Conservation (phyloP, 1,140 invertebrate genomes). For the Lordiphosa stackelbergi region DNA sequence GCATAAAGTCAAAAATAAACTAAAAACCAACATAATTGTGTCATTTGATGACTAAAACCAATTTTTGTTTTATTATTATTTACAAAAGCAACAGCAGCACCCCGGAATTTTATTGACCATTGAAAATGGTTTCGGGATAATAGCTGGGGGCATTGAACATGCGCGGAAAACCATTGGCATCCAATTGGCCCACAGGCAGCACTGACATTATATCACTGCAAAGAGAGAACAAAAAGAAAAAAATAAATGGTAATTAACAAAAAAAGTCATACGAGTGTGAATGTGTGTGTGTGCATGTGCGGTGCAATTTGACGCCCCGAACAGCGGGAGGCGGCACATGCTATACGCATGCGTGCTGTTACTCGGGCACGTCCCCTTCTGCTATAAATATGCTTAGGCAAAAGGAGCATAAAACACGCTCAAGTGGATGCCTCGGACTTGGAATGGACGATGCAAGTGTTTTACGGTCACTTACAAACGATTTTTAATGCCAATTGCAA, state of each 20-base stretch:
- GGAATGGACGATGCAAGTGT: slow-evolving; percentile 54
- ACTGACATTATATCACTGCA: slow-evolving; percentile 75
- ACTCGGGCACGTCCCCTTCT: slow-evolving; percentile 49
- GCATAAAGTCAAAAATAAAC: slow-evolving; percentile 40
- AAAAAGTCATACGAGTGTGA: slow-evolving; percentile 7
- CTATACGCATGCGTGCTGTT: slow-evolving; percentile 68
- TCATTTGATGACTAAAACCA: slow-evolving; percentile 56
- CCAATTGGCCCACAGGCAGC: slow-evolving; percentile 73
- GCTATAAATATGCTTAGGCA: slow-evolving; percentile 68
- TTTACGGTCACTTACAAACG: slow-evolving; percentile 67
- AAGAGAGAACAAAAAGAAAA: slow-evolving; percentile 25
- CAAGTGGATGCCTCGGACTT: slow-evolving; percentile 46
- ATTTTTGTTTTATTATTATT: slow-evolving; percentile 40
- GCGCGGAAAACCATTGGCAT: slow-evolving; percentile 71
- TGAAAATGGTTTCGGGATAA: slow-evolving; percentile 76
- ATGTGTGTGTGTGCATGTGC: slow-evolving; percentile 8
- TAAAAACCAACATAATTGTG: slow-evolving; percentile 44
- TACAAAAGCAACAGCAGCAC: slow-evolving; percentile 43
- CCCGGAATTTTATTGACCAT: slow-evolving; percentile 61
- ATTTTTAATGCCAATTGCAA: slow-evolving; percentile 72
- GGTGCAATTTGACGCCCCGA: slow-evolving; percentile 63
- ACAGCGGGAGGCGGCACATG: slow-evolving; percentile 67
- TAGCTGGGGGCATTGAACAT: slow-evolving; percentile 77
- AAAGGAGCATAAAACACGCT: slow-evolving; percentile 74
- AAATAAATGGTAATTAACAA: slow-evolving; percentile 4